Conservation (phyloP, 2,113 vertebrate species). For the Calidris pugnax region DNA sequence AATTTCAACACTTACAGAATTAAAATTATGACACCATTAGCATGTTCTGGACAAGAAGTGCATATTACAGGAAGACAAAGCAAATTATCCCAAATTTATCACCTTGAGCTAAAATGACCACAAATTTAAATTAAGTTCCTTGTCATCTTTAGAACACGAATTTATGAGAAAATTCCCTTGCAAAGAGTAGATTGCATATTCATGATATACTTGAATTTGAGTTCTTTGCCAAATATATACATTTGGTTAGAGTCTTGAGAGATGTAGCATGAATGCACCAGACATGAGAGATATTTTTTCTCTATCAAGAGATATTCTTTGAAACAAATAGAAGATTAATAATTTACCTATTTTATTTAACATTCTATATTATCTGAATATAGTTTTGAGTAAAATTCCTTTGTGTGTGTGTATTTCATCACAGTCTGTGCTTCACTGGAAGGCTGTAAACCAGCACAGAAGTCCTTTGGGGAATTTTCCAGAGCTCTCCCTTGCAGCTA, state of each 20-base stretch:
- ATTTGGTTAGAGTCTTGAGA: neutral
- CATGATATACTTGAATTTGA: neutral
- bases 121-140: neutral
- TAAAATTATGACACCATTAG: neutral
- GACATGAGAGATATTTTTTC: neutral
- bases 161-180: neutral
- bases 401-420: neutral
- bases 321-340: neutral
- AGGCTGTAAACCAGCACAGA: neutral
- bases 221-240: neutral
- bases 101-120: neutral
- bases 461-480: conserved; percentile 4
- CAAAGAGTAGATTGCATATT: neutral
- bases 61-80: neutral
- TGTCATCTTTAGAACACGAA: neutral
- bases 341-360: neutral
- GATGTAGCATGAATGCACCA: neutral
- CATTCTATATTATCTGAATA: neutral
- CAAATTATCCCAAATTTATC: neutral
- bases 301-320: neutral
- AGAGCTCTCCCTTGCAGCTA: neutral
- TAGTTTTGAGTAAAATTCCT: conserved; percentile 1
- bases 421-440: neutral
- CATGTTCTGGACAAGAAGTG: neutral
- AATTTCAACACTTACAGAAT: neutral